Evolutionary conservation across 1,140 invertebrate genomes (phyloP).

Genomic region (Bombus balteatus): DNA sequence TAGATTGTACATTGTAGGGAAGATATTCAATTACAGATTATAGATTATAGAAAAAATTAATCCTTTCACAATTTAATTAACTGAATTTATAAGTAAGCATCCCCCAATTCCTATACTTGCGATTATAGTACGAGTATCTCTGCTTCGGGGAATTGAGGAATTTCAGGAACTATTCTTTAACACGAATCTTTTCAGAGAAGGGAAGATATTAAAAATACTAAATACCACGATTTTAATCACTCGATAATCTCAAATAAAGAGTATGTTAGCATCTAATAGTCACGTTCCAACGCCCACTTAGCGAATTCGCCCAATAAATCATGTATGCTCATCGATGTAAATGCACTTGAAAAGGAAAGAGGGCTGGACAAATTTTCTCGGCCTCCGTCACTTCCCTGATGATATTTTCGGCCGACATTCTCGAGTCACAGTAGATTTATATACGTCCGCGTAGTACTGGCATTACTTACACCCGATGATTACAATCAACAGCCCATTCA

Average conservation of each 20-base stretch:
- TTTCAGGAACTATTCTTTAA: background rate
- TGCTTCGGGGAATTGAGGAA: background rate
- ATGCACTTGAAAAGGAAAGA: slow-evolving; percentile 9
- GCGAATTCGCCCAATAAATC: background rate
- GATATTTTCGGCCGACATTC: slow-evolving; percentile 44
- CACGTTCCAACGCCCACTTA: slow-evolving; percentile 13
- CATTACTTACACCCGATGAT: slow-evolving; percentile 81
- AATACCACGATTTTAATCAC: background rate
- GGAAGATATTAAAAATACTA: no score
- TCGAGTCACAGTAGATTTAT: slow-evolving; percentile 44
- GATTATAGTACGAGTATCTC: background rate
- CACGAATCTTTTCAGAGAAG: background rate
- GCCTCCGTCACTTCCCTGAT: background rate
- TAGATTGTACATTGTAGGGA: background rate
- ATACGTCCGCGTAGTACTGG: slow-evolving; percentile 55
- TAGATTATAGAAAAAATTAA: background rate
- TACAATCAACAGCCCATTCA: slow-evolving; percentile 82
- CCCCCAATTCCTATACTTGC: background rate
- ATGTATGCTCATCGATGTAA: background rate
- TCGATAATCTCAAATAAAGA: background rate
- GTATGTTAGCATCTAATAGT: background rate
- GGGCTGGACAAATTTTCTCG: slow-evolving; percentile 5
- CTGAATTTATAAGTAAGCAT: no score
- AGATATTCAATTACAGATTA: background rate
- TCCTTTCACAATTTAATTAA: no score